Conservation (phyloP, 1,140 invertebrate genomes). For the Ips nitidus region DNA sequence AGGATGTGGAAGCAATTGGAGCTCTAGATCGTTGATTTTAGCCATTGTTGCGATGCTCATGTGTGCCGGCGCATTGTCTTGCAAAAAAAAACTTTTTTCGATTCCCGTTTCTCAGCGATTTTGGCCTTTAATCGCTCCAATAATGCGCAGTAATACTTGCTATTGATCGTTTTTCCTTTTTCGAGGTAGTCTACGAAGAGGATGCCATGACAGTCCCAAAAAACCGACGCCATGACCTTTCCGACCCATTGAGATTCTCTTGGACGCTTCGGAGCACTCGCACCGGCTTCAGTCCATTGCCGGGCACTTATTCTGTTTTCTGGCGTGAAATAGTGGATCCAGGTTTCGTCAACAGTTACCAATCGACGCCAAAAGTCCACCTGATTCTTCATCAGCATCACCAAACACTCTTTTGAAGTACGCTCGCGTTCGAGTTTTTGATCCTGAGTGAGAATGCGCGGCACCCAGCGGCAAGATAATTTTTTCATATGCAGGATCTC, state of each 20-base stretch:
- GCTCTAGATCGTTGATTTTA: neutral
- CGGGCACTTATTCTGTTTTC: conserved; percentile 48
- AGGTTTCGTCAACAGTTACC: neutral
- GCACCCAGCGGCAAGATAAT: conserved; percentile 33
- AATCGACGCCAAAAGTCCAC: neutral
- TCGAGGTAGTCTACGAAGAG: neutral
- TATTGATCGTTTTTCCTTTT: neutral
- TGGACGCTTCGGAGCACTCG: neutral
- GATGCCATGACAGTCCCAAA: neutral
- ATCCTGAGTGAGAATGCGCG: conserved; percentile 12
- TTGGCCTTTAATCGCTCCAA: neutral
- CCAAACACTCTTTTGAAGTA: too few relatives aligned
- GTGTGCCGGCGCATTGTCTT: neutral
- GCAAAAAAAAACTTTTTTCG: neutral
- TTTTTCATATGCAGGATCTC: conserved; percentile 36
- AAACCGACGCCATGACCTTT: neutral
- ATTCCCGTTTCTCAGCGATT: neutral
- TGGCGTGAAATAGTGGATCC: conserved; percentile 33
- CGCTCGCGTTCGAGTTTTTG: conserved; percentile 11
- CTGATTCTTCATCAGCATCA: neutral
- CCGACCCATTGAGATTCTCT: neutral
- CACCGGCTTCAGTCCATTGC: neutral
- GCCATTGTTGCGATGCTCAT: neutral
- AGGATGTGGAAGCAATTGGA: neutral
- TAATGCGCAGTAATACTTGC: neutral